These are phyloP conservation scores for Drosophila kikkawai DNA, from an alignment of 1,140 invertebrate species.

Conservation along the genomic window DNA sequence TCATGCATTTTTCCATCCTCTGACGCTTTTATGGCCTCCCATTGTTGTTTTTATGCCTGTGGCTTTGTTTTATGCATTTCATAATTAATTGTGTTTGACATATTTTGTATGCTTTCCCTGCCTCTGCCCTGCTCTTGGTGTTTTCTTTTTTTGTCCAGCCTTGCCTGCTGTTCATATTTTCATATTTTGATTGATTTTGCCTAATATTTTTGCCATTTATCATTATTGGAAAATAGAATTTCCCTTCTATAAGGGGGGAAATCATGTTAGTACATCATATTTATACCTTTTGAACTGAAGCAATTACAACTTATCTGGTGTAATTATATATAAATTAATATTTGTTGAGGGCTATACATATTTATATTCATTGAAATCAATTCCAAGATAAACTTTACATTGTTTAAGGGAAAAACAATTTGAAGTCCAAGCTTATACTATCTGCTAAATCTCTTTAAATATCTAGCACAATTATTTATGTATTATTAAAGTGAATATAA, in stretches of 20 bases:
- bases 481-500: too few relatives aligned
- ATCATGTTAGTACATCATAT: neutral
- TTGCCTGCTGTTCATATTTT: slow-evolving; percentile 25
- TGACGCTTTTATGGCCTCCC: slow-evolving; percentile 54
- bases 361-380: neutral
- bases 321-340: slow-evolving; percentile 4
- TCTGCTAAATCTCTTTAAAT: too few relatives aligned
- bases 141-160: slow-evolving; percentile 12
- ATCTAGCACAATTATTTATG: neutral
- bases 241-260: neutral
- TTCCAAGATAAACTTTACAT: too few relatives aligned
- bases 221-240: slow-evolving; percentile 19
- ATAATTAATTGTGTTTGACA: slow-evolving; percentile 77
- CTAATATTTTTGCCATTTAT: slow-evolving; percentile 63
- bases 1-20: slow-evolving; percentile 54
- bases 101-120: slow-evolving; percentile 48
- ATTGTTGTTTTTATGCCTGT: slow-evolving; percentile 55
- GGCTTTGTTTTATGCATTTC: slow-evolving; percentile 70
- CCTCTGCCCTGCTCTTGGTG: neutral
- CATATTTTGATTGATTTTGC: slow-evolving; percentile 68
- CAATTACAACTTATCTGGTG: neutral
- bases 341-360: neutral
- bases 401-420: neutral
- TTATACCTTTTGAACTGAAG: neutral
- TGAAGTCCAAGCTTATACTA: neutral